Conservation (phyloP, 2,888 invertebrate species). For the Apodemia mormo region DNA sequence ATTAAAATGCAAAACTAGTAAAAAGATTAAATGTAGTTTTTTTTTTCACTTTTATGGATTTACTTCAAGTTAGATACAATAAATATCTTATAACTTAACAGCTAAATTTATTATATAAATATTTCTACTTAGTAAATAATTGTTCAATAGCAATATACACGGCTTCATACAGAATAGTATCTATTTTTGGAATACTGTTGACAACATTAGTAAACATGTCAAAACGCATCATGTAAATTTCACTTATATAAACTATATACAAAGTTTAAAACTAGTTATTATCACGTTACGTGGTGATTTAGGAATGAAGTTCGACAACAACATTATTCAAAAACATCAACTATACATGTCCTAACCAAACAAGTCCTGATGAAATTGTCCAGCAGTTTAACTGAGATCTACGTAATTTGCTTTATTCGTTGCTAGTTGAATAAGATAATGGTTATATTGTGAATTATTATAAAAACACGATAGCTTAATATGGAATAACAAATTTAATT, state of each 20-base stretch:
- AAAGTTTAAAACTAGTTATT: conserved; percentile 74
- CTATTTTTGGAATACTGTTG: conserved; percentile 28
- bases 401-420: neutral
- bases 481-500: no score
- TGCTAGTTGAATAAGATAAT: neutral
- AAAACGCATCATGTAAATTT: conserved; percentile 45
- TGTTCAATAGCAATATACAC: conserved; percentile 62
- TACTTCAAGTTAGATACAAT: conserved; percentile 9
- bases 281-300: conserved; percentile 75
- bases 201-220: conserved; percentile 26
- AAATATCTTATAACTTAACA: conserved; percentile 15
- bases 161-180: conserved; percentile 42
- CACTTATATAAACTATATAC: conserved; percentile 67
- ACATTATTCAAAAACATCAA: conserved; percentile 26
- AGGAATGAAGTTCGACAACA: conserved; percentile 41
- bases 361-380: conserved; percentile 6
- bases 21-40: neutral
- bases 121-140: conserved; percentile 47
- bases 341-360: conserved; percentile 10
- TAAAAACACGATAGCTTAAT: no score
- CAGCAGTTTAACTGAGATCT: neutral
- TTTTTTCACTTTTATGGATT: neutral
- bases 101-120: conserved; percentile 38
- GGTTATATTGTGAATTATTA: no score
- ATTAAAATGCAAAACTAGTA: neutral